Evolutionary conservation across 1,140 invertebrate species (phyloP).

Genomic region (Drosophila trapezifrons): DNA sequence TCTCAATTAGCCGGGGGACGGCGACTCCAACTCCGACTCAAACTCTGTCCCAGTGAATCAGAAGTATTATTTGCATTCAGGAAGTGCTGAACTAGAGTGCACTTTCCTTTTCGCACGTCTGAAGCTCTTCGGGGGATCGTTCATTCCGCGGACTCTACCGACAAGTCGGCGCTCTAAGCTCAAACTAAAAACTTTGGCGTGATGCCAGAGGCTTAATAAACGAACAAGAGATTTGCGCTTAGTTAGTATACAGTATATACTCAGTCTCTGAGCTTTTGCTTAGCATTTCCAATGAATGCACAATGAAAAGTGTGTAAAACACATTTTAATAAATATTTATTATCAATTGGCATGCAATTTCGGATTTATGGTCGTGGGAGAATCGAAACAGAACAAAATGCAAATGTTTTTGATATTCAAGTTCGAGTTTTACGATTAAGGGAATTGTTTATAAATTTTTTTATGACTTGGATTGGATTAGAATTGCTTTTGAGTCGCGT

Average conservation of each 20-base stretch:
- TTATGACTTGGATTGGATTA: background rate
- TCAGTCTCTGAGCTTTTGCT: slow-evolving; percentile 3
- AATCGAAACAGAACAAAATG: slow-evolving; percentile 33
- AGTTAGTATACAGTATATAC: slow-evolving; percentile 20
- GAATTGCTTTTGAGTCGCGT: slow-evolving; percentile 11
- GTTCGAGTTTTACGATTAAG: slow-evolving; percentile 5
- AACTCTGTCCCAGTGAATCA: slow-evolving; percentile 12
- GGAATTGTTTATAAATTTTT: background rate
- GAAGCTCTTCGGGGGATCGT: slow-evolving; percentile 15
- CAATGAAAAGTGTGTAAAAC: slow-evolving; percentile 65
- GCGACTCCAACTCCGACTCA: background rate
- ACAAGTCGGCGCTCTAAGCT: slow-evolving; percentile 65
- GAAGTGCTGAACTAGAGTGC: slow-evolving; percentile 14
- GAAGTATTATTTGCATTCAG: slow-evolving; percentile 26
- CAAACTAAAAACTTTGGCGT: slow-evolving; percentile 70
- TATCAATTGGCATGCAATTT: slow-evolving; percentile 71
- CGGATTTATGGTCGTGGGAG: slow-evolving; percentile 52
- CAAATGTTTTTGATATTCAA: slow-evolving; percentile 21
- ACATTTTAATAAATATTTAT: slow-evolving; percentile 73
- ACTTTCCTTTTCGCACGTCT: slow-evolving; percentile 41
- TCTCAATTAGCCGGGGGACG: slow-evolving; percentile 20
- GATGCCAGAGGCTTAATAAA: slow-evolving; percentile 66
- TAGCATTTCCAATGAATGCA: slow-evolving; percentile 66
- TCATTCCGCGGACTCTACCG: slow-evolving; percentile 55
- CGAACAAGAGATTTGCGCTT: slow-evolving; percentile 44